Conservation (phyloP, 2,888 invertebrate genomes). For the Hylaea fasciaria region DNA sequence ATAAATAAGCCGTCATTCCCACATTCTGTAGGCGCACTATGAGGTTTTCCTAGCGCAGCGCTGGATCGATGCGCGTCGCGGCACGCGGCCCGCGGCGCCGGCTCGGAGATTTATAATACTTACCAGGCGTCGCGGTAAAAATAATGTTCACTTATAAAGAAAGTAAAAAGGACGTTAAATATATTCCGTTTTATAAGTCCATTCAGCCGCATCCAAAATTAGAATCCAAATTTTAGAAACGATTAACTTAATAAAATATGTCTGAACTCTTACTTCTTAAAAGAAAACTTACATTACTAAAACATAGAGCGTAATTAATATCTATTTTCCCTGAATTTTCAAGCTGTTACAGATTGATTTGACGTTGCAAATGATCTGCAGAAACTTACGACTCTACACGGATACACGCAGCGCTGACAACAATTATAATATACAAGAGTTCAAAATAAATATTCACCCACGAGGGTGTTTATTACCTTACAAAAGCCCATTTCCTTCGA, state of each 20-base stretch:
- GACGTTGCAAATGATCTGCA: slow-evolving; percentile 27
- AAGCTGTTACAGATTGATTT: slow-evolving; percentile 25
- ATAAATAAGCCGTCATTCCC: slow-evolving; percentile 41
- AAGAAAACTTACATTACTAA: background rate
- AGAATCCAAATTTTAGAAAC: slow-evolving; percentile 18
- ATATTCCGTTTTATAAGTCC: slow-evolving; percentile 37
- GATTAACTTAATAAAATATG: background rate
- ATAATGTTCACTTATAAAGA: slow-evolving; percentile 38
- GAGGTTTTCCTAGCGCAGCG: slow-evolving; percentile 16
- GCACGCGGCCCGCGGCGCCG: slow-evolving; percentile 47
- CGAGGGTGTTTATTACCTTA: slow-evolving; percentile 17
- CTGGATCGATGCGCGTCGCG: slow-evolving; percentile 3
- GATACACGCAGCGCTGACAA: slow-evolving; percentile 2
- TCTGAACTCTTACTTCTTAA: background rate
- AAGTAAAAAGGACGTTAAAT: slow-evolving; percentile 36
- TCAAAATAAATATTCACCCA: slow-evolving; percentile 30
- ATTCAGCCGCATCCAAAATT: slow-evolving; percentile 28
- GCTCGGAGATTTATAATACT: slow-evolving; percentile 52
- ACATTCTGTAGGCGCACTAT: slow-evolving; percentile 41
- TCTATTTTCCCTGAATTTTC: too few relatives aligned
- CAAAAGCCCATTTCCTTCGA: slow-evolving; percentile 25
- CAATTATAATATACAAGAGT: slow-evolving; percentile 11
- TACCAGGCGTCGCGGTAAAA: slow-evolving; percentile 44
- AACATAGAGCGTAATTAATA: background rate
- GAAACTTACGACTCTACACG: slow-evolving; percentile 23